These are phyloP conservation scores for Hippoglossus hippoglossus DNA, from an alignment of 2,797 vertebrate species.

Conservation along the genomic window DNA sequence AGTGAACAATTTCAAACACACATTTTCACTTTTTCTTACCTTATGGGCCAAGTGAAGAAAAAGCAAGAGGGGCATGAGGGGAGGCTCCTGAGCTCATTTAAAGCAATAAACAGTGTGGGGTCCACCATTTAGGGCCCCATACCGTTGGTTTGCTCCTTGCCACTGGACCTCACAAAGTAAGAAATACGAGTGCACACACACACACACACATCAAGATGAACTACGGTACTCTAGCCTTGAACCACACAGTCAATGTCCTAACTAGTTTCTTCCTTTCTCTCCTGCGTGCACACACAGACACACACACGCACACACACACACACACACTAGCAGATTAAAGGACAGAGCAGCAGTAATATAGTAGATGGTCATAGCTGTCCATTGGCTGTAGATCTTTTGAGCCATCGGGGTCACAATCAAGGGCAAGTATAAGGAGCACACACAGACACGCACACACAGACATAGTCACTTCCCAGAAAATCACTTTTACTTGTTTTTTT, in stretches of 20 bases:
- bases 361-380: slow-evolving; percentile 35
- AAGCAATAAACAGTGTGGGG: too few relatives aligned
- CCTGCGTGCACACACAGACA: too few relatives aligned
- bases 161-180: too few relatives aligned
- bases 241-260: neutral
- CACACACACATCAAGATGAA: neutral
- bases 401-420: slow-evolving; percentile 42
- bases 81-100: too few relatives aligned
- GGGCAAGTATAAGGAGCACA: slow-evolving; percentile 9
- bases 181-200: too few relatives aligned
- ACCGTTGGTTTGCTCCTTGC: too few relatives aligned
- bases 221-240: neutral
- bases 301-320: slow-evolving; percentile 11
- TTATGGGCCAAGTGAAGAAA: too few relatives aligned
- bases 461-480: neutral
- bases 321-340: slow-evolving; percentile 17
- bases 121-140: too few relatives aligned
- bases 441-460: neutral
- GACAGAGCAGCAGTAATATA: slow-evolving; percentile 32
- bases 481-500: neutral
- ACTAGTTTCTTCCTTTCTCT: neutral
- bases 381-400: slow-evolving; percentile 36
- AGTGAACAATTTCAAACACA: too few relatives aligned
- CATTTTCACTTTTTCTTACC: too few relatives aligned
- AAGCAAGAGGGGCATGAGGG: too few relatives aligned